A percentile compares a stretch with the other conserved stretches of the same genome.
Conservation (phyloP, 2,113 vertebrate species). For the Rhinoptilus africanus region DNA sequence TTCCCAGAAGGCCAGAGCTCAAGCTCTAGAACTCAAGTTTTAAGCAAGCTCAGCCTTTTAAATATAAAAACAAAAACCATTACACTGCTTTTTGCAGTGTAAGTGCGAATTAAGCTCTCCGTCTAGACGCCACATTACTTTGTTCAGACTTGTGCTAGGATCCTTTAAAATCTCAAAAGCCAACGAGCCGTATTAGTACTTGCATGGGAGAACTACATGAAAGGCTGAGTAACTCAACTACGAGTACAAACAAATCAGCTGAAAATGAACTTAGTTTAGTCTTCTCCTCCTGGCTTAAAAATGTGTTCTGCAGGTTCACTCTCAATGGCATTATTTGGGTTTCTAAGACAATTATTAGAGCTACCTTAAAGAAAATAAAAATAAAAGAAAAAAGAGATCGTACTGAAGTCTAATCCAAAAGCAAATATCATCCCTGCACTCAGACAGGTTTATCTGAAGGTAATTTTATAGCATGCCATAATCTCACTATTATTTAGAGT, state of each 20-base stretch:
- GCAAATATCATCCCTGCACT: neutral
- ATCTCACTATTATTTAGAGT: conserved; percentile 50
- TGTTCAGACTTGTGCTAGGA: neutral
- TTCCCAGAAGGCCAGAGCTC: neutral
- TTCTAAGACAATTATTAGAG: neutral
- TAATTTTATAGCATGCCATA: neutral
- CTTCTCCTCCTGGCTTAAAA: neutral
- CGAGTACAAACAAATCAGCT: conserved; percentile 25
- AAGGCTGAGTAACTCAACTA: neutral
- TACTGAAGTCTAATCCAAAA: conserved; percentile 8
- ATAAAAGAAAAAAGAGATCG: neutral
- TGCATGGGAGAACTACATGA: conserved; percentile 16
- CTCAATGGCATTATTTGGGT: neutral
- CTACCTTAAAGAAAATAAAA: neutral
- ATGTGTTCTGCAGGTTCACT: neutral
- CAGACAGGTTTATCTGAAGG: conserved; percentile 19
- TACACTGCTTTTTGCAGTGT: neutral
- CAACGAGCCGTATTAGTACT: neutral
- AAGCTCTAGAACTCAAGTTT: neutral
- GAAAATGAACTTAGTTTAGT: conserved; percentile 16
- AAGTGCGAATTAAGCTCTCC: neutral
- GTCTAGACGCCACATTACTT: neutral
- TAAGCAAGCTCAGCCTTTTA: neutral
- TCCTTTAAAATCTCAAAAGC: conserved; percentile 16
- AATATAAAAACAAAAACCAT: neutral